These are phyloP conservation scores for Cebus imitator DNA, from an alignment of 2,113 vertebrate genomes.

Conservation along the genomic window DNA sequence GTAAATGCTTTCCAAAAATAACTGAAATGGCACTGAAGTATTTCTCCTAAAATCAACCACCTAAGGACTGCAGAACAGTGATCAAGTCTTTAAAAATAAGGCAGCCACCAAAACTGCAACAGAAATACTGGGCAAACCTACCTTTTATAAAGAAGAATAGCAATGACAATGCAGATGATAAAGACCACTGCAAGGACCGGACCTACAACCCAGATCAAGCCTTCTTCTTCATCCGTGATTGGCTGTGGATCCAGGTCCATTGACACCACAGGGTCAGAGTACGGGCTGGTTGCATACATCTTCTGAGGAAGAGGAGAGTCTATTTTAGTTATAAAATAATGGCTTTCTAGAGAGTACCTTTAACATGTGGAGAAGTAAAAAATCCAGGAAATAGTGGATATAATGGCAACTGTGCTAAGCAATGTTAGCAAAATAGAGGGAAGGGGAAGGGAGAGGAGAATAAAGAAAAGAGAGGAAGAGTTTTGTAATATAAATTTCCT, in stretches of 20 bases:
- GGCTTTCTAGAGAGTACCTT: neutral
- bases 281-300: conserved; percentile 98
- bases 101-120: neutral
- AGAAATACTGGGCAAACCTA: conserved; percentile 81
- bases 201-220: conserved; percentile 98
- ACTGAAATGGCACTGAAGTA: neutral
- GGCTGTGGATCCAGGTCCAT: conserved; percentile 97
- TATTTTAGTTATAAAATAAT: conserved; percentile 15
- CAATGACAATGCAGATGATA: conserved; percentile 99
- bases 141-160: conserved; percentile 99
- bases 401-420: neutral
- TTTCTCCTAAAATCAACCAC: neutral
- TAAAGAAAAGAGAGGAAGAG: neutral
- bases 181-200: conserved; percentile 98
- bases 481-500: neutral
- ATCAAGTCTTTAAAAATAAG: neutral
- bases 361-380: neutral
- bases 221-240: conserved; percentile 99
- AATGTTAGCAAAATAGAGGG: neutral
- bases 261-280: conserved; percentile 96
- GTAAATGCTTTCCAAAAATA: neutral
- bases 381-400: neutral
- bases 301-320: conserved; percentile 85
- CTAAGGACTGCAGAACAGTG: neutral
- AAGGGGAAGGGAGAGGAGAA: too few relatives aligned